Percentiles rank a stretch among this genome's conserved stretches.
phyloP scores from a whole-genome alignment of 2,888 invertebrate species.

The Cosmopolites sordidus region DNA sequence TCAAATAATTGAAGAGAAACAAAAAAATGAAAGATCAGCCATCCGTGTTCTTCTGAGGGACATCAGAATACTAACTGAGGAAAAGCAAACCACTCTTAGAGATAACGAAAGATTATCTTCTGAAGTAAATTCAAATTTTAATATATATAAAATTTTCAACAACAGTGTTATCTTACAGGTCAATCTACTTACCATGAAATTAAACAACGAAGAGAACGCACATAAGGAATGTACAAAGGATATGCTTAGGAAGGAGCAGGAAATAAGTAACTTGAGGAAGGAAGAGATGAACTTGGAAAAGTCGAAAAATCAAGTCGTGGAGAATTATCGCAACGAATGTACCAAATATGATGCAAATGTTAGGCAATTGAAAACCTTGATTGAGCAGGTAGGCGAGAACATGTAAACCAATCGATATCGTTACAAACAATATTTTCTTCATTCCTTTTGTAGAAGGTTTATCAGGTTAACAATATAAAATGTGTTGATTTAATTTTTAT shows the following conservation, averaged over 20 bases:
- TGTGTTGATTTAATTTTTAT: no score
- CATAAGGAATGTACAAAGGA: constrained; percentile 4
- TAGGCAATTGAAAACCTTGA: constrained; percentile 30
- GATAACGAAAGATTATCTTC: constrained; percentile 22
- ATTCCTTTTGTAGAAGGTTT: no score
- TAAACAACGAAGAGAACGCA: background rate
- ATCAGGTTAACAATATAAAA: no score
- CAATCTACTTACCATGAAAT: no score
- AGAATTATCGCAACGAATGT: constrained; percentile 24
- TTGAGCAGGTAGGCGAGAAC: constrained; percentile 28
- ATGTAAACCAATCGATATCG: no score
- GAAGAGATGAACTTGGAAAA: constrained; percentile 23
- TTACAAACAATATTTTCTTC: no score
- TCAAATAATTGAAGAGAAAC: constrained; percentile 39
- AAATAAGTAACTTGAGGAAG: constrained; percentile 21
- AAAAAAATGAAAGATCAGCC: constrained; percentile 38
- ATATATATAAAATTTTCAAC: no score
- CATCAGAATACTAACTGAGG: constrained; percentile 32
- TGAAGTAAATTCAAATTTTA: background rate
- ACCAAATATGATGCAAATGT: constrained; percentile 30
- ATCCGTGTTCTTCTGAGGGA: constrained; percentile 38
- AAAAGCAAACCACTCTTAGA: constrained; percentile 35
- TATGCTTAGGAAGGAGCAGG: constrained; percentile 6
- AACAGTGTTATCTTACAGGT: no score
- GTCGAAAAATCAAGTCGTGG: constrained; percentile 22